A percentile compares a stretch with the other conserved stretches of the same genome.
Evolutionary conservation across 2,113 vertebrate species (phyloP).

Genomic region (Urocolius indicus): DNA sequence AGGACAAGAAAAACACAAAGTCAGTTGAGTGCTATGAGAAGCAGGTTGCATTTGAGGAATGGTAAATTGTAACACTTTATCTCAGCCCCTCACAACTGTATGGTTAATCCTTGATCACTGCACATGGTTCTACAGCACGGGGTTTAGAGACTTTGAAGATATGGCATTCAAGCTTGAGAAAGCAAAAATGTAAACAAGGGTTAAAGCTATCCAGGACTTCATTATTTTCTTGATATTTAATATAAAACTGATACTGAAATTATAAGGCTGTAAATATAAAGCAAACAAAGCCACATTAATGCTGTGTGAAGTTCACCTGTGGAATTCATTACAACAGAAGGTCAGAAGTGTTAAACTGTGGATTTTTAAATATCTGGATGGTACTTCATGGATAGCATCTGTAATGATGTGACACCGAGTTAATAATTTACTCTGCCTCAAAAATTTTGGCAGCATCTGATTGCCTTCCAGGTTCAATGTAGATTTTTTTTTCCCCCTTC

Average conservation of each 20-base stretch:
- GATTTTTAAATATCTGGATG: slow-evolving; percentile 32
- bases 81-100: neutral
- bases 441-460: neutral
- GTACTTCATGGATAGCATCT: neutral
- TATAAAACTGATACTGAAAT: neutral
- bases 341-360: neutral
- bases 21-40: neutral
- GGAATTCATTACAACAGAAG: slow-evolving; percentile 4
- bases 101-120: neutral
- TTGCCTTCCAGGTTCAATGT: neutral
- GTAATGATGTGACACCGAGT: neutral
- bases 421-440: neutral
- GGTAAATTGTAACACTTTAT: neutral
- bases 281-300: neutral
- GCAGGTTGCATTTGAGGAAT: neutral
- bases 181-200: neutral
- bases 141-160: neutral
- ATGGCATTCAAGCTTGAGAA: neutral
- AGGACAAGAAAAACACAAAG: neutral
- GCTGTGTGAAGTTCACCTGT: neutral
- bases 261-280: neutral
- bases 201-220: neutral
- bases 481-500: neutral
- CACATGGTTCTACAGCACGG: neutral
- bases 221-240: neutral